Base-by-base conservation (phyloP, 2,113 vertebrate genomes). In the Sander vitreus region DNA sequence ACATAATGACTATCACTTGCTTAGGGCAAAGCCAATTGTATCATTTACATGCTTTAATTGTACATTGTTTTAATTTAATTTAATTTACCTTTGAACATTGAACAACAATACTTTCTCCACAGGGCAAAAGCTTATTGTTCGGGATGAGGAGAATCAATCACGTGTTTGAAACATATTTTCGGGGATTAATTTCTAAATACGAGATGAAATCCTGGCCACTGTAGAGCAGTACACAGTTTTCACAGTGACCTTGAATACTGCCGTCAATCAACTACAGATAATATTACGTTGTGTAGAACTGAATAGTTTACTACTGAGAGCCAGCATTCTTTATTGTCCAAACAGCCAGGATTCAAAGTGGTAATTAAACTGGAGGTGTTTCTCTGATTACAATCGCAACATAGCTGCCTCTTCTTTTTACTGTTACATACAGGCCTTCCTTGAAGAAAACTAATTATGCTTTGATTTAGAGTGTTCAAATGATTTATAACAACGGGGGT, bases 361-460 rank as follows among this genome's bases (percentile, higher is more conserved):
- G 16, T 86, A 71, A 88, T 82, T 84, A 76, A 86, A 80, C 25
- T n/a, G 54, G 51, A 63, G 66, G 5, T 77, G 57, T 77, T 83
- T 83, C 75, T 80, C 43, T 80, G 67, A 89, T 84, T 85, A 85
- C 64, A 60, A 53, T 62, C 70, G 1, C 54, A 80, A 60, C 60
- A 76, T 19, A 48, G 18, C 84, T 15, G 25, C 27, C 74, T 73
- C 65, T 18, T 21, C 39, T 71, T 80, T 72, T 81, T 63, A 77
- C 54, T 62, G 54, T 66, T 33, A 66, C 68, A 76, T 63, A 60
- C 21, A 60, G 58, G 77, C 27, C 10, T 36, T 85, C 65, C 43
- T 73, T 30, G 73, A 62, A 75, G 67, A 74, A 90, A 89, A 87
- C 73, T 87, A 91, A 91, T 92, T 86, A 90, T 4, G 60, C 23